Conservation (phyloP, 2,113 vertebrate species). For the Megalops atlanticus region DNA sequence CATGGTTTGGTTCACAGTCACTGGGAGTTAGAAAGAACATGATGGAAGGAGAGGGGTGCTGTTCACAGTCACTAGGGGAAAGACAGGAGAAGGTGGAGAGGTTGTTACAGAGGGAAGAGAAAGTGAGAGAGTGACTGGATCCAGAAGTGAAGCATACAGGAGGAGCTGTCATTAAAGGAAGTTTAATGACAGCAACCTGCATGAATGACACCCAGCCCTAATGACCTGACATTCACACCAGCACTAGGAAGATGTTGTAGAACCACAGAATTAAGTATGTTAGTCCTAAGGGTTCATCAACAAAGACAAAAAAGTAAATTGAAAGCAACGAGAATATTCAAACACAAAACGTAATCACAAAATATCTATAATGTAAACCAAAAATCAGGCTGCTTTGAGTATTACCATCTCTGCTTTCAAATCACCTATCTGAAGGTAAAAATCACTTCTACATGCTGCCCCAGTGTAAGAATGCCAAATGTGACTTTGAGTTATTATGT, state of each 20-base stretch:
- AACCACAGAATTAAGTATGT: slow-evolving; percentile 10
- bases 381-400: not conserved
- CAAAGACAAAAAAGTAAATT: not conserved
- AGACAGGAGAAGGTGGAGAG: slow-evolving; percentile 28
- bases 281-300: not conserved
- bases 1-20: no score
- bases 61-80: no score
- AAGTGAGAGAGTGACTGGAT: slow-evolving; percentile 31
- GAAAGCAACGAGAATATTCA: no score
- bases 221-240: slow-evolving; percentile 44
- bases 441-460: no score
- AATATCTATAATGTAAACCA: no score
- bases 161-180: slow-evolving; percentile 37
- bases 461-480: no score
- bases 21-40: no score
- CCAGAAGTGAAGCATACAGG: slow-evolving; percentile 37
- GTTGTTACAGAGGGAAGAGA: slow-evolving; percentile 30
- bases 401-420: not conserved
- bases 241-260: not conserved
- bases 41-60: no score
- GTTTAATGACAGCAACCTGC: slow-evolving; percentile 50
- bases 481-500: no score
- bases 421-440: no score
- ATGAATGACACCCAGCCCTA: slow-evolving; percentile 48
- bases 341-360: no score